Conservation (phyloP, 2,113 vertebrate genomes). For the Colaptes auratus region DNA sequence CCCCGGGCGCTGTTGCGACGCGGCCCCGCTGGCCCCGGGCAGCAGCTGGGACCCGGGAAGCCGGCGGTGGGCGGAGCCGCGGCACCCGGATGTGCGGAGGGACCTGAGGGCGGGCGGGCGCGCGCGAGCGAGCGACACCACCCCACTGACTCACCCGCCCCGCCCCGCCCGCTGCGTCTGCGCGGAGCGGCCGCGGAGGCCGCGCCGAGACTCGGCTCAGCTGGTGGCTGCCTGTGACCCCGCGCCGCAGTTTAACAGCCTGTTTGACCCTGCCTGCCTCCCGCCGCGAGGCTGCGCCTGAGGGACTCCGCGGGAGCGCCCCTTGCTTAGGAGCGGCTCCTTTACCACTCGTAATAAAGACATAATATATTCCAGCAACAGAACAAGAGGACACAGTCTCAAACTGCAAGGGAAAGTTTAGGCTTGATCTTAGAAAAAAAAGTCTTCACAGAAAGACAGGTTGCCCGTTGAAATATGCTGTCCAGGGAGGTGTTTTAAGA, state of each 20-base stretch:
- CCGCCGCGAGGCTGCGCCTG: not conserved
- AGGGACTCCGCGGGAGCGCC: accelerated
- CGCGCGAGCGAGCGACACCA: not conserved
- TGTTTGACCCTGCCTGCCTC: too few species aligned
- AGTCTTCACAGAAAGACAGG: too few species aligned
- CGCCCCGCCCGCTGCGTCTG: not conserved
- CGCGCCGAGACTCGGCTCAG: not conserved
- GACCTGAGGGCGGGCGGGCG: too few species aligned
- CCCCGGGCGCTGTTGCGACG: not conserved
- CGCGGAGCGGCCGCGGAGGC: not conserved
- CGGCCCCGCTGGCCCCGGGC: not conserved
- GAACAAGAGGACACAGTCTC: too few species aligned
- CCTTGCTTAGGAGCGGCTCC: accelerated
- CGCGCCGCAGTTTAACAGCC: too few species aligned
- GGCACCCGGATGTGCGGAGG: not conserved
- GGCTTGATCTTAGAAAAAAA: too few species aligned
- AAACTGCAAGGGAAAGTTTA: too few species aligned
- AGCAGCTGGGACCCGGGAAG: too few species aligned
- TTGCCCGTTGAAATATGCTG: too few species aligned
- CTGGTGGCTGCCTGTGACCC: too few species aligned
- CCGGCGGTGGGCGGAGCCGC: not conserved
- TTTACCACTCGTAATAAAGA: not conserved
- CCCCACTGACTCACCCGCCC: not conserved
- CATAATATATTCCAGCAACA: accelerated
- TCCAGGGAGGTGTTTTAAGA: too few species aligned